phyloP scores from a whole-genome alignment of 2,888 invertebrate genomes.

The Archips xylosteana region DNA sequence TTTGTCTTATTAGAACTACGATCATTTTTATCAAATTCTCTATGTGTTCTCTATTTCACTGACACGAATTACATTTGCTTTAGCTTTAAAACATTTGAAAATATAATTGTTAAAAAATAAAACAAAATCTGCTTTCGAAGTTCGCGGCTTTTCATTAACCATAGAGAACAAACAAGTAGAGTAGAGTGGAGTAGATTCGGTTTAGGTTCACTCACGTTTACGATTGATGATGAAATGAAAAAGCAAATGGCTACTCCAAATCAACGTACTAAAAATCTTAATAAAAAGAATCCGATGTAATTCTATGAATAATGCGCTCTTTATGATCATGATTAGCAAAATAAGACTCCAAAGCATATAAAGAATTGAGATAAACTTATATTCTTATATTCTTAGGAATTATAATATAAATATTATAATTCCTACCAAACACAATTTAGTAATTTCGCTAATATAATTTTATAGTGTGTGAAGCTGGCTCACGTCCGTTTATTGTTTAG shows the following conservation, averaged over 20 bases:
- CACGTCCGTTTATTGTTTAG: conserved; percentile 40
- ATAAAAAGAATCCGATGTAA: conserved; percentile 84
- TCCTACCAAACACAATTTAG: conserved; percentile 68
- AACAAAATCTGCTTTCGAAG: neutral
- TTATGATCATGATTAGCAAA: conserved; percentile 85
- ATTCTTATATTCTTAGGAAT: too few relatives aligned
- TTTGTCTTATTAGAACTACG: neutral
- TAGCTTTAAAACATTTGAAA: too few relatives aligned
- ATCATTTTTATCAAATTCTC: neutral
- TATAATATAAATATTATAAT: conserved; percentile 62
- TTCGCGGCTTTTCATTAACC: conserved; percentile 30
- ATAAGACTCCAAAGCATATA: conserved; percentile 77
- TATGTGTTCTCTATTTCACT: too few relatives aligned
- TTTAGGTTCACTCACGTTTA: conserved; percentile 42
- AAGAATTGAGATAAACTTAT: conserved; percentile 69
- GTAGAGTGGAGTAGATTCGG: conserved; percentile 30
- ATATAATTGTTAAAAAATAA: neutral
- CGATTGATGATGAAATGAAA: conserved; percentile 74
- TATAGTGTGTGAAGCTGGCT: conserved; percentile 37
- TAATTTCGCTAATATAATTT: conserved; percentile 50
- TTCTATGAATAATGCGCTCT: conserved; percentile 86
- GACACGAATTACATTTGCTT: too few relatives aligned
- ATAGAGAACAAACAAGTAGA: conserved; percentile 41
- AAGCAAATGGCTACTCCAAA: conserved; percentile 85
- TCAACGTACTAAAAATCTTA: conserved; percentile 76